These are phyloP conservation scores for Lepus townsendii DNA, from an alignment of 2,797 vertebrate genomes.

Conservation along the genomic window DNA sequence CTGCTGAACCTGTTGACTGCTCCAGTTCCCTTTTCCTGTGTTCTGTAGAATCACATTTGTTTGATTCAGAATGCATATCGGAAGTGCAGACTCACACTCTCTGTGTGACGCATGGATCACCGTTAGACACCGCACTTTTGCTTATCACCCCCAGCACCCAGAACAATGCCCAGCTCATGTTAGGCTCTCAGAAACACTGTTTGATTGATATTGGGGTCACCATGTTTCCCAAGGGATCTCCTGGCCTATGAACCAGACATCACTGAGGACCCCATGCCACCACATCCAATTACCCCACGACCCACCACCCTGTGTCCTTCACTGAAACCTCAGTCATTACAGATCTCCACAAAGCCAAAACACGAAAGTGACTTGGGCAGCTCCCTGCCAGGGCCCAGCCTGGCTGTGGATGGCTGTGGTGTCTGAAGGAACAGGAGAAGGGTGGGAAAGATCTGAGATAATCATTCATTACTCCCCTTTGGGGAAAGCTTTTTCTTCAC, in stretches of 20 bases:
- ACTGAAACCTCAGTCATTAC: not conserved
- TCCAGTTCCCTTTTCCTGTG: not conserved
- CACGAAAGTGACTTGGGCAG: not conserved
- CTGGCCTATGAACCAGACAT: not conserved
- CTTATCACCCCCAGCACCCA: not conserved
- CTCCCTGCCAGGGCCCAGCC: not conserved
- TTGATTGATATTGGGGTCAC: too few relatives aligned
- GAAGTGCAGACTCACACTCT: not conserved
- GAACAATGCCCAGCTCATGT: fast-evolving
- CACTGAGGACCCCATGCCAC: not conserved
- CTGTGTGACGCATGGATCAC: not conserved
- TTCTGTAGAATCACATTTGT: not conserved
- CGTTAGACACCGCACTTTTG: not conserved
- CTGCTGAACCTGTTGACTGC: not conserved
- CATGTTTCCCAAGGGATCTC: not conserved
- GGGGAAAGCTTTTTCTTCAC: slow-evolving; percentile 36
- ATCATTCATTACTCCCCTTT: slow-evolving; percentile 49
- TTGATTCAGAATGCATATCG: not conserved
- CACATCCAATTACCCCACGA: too few relatives aligned
- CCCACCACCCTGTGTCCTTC: not conserved
- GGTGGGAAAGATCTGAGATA: not conserved
- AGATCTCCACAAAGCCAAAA: not conserved
- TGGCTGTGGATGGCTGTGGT: not conserved
- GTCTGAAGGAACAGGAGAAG: slow-evolving; percentile 1
- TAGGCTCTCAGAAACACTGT: not conserved